A percentile compares a stretch with the other conserved stretches of the same genome.
These are phyloP conservation scores for Diplodus sargus DNA, from an alignment of 2,797 vertebrate genomes.

Conservation along the genomic window DNA sequence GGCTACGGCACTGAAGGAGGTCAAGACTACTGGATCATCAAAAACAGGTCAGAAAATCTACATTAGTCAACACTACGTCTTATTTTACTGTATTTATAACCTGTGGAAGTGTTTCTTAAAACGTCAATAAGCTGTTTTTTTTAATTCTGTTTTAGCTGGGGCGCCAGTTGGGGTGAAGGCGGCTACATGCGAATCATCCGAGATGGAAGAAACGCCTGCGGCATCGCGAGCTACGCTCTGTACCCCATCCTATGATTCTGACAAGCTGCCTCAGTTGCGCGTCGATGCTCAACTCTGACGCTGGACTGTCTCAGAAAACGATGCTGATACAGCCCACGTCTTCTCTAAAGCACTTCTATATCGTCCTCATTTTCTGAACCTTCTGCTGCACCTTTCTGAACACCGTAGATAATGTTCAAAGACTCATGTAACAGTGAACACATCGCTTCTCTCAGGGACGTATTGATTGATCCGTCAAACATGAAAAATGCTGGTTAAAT, in stretches of 20 bases:
- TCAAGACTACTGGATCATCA: slow-evolving; percentile 86
- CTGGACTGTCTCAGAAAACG: slow-evolving; percentile 12
- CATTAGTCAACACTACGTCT: background rate
- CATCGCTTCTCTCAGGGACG: slow-evolving; percentile 59
- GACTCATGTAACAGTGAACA: slow-evolving; percentile 23
- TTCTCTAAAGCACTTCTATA: background rate
- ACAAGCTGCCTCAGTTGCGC: background rate
- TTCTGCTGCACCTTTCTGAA: slow-evolving; percentile 23
- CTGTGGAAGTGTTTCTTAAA: background rate
- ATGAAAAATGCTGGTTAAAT: background rate
- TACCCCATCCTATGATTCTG: slow-evolving; percentile 81
- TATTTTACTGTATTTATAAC: fast-evolving
- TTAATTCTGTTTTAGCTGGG: slow-evolving; percentile 77
- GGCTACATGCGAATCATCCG: slow-evolving; percentile 85
- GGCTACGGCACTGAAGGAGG: slow-evolving; percentile 83
- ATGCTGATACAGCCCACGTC: slow-evolving; percentile 1
- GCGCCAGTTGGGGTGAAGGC: slow-evolving; percentile 84
- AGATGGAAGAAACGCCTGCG: slow-evolving; percentile 82
- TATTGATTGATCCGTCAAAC: background rate
- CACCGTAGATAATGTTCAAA: slow-evolving; percentile 9
- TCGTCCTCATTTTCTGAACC: slow-evolving; percentile 8
- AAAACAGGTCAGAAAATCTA: slow-evolving; percentile 78
- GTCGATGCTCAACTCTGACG: background rate
- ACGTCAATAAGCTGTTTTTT: background rate
- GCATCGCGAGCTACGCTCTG: slow-evolving; percentile 85